Percentiles rank a stretch among this genome's conserved stretches.
phyloP scores from a whole-genome alignment of 2,888 invertebrate genomes.

The Galeruca laticollis region DNA sequence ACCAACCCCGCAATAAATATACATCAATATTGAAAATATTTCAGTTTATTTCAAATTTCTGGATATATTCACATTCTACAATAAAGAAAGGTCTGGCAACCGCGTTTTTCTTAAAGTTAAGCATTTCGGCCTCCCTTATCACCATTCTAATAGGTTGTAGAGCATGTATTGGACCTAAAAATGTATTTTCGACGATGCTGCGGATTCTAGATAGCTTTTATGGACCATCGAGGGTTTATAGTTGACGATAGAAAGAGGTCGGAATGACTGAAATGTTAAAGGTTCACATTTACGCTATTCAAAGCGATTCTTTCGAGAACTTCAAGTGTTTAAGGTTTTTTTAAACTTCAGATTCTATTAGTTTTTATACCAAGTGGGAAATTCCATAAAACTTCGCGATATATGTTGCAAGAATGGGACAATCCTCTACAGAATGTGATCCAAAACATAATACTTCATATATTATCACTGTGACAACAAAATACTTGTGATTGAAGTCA shows the following conservation, averaged over 20 bases:
- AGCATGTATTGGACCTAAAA: neutral
- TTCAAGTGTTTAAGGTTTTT: neutral
- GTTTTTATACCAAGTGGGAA: too few relatives aligned
- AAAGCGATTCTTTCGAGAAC: neutral
- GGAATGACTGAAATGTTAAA: conserved; percentile 1
- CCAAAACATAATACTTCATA: too few relatives aligned
- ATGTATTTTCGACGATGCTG: neutral
- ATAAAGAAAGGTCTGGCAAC: neutral
- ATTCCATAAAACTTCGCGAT: too few relatives aligned
- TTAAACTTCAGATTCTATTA: neutral
- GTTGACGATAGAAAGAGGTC: conserved; percentile 25
- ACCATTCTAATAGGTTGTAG: neutral
- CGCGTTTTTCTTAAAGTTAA: neutral
- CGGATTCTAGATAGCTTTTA: conserved; percentile 32
- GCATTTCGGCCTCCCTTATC: neutral
- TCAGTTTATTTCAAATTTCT: too few relatives aligned
- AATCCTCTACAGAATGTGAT: too few relatives aligned
- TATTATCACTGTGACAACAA: too few relatives aligned
- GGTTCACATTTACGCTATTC: neutral
- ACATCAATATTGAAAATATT: too few relatives aligned
- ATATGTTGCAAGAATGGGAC: too few relatives aligned
- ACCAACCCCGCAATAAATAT: too few relatives aligned
- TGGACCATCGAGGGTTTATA: conserved; percentile 41
- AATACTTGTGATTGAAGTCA: too few relatives aligned
- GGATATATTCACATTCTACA: neutral